phyloP scores from a whole-genome alignment of 2,797 vertebrate genomes.

The Fringilla coelebs region DNA sequence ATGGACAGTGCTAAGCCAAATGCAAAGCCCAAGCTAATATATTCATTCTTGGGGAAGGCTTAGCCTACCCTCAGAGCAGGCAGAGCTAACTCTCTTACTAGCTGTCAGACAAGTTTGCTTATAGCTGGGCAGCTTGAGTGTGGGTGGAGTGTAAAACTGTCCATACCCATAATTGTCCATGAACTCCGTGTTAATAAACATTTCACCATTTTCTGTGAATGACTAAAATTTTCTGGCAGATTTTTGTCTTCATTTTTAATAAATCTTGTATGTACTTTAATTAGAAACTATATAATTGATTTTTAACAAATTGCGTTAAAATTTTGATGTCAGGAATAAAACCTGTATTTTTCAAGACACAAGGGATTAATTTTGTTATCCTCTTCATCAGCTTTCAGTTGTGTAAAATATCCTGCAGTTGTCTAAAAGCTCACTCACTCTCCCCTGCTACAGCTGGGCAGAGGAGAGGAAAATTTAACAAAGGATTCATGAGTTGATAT shows the following conservation, averaged over 20 bases:
- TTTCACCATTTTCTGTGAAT: background rate
- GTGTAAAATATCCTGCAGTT: background rate
- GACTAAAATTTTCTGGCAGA: background rate
- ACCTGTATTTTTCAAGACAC: background rate
- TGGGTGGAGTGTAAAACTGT: background rate
- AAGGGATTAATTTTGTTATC: background rate
- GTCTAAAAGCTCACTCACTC: background rate
- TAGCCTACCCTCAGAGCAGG: background rate
- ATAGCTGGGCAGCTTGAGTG: background rate
- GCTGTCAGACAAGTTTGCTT: background rate
- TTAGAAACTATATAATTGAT: background rate
- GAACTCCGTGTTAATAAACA: background rate
- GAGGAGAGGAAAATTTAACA: background rate
- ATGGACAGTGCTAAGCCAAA: background rate
- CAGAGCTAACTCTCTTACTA: background rate
- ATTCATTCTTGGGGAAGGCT: background rate
- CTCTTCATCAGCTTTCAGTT: background rate
- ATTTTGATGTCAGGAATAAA: background rate
- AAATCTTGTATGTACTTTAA: background rate
- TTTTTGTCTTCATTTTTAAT: background rate
- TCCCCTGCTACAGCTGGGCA: background rate
- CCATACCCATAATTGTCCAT: background rate
- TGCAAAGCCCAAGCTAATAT: background rate
- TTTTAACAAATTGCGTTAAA: background rate
- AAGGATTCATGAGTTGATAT: background rate